These are phyloP conservation scores for Syrphus vitripennis DNA, from an alignment of 2,888 invertebrate genomes.

Conservation along the genomic window DNA sequence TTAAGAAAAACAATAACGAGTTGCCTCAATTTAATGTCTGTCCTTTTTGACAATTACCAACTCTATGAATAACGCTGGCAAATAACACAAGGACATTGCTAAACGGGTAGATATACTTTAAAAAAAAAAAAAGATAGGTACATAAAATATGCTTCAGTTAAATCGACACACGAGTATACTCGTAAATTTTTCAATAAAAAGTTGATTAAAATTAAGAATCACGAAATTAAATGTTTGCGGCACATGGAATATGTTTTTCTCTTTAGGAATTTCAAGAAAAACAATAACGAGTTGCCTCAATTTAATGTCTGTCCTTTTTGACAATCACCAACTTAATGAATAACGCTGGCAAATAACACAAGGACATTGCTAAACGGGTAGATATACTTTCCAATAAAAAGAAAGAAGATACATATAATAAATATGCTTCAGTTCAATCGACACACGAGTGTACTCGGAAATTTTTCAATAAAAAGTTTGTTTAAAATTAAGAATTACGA, in stretches of 20 bases:
- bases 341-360: slow-evolving; percentile 77
- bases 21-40: slow-evolving; percentile 75
- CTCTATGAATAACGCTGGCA: slow-evolving; percentile 70
- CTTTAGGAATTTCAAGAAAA: slow-evolving; percentile 46
- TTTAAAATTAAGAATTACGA: neutral
- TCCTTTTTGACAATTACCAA: slow-evolving; percentile 79
- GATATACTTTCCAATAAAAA: neutral
- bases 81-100: slow-evolving; percentile 78
- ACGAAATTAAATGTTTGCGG: slow-evolving; percentile 74
- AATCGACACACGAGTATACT: neutral
- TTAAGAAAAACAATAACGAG: neutral
- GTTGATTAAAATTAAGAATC: neutral
- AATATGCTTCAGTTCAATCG: neutral
- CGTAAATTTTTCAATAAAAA: neutral
- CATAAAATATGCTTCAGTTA: neutral
- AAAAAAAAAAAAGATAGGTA: neutral
- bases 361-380: slow-evolving; percentile 72
- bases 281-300: no score
- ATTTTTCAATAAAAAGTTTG: neutral
- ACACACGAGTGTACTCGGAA: neutral
- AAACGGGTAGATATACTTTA: neutral
- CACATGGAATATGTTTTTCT: slow-evolving; percentile 76
- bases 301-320: slow-evolving; percentile 78
- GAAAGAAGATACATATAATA: no score
- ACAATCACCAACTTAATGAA: slow-evolving; percentile 74